phyloP scores from a whole-genome alignment of 1,140 invertebrate species.

The Aphaenogaster floridana region DNA sequence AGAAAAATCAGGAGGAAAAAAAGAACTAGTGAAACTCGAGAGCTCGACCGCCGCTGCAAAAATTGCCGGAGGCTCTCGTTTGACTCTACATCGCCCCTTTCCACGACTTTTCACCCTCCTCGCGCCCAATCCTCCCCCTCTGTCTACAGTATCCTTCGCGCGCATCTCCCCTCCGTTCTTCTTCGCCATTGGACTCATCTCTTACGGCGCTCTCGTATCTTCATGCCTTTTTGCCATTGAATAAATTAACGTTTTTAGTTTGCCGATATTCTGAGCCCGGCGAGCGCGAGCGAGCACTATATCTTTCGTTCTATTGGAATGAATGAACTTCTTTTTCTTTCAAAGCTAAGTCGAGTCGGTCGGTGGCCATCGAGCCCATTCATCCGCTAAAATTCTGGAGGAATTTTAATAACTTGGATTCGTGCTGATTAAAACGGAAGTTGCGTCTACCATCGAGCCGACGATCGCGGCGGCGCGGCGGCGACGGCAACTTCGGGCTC shows the following conservation, averaged over 20 bases:
- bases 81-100: slow-evolving; percentile 65
- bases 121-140: slow-evolving; percentile 61
- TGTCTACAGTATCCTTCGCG: slow-evolving; percentile 48
- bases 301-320: slow-evolving; percentile 73
- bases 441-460: slow-evolving; percentile 56
- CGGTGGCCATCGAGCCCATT: slow-evolving; percentile 64
- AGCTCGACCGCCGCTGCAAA: slow-evolving; percentile 70
- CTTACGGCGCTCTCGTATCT: slow-evolving; percentile 73
- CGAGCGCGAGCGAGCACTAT: slow-evolving; percentile 62
- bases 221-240: slow-evolving; percentile 80
- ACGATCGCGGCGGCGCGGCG: neutral
- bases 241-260: slow-evolving; percentile 85
- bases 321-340: slow-evolving; percentile 76
- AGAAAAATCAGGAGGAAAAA: slow-evolving; percentile 79
- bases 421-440: slow-evolving; percentile 77
- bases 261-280: slow-evolving; percentile 78
- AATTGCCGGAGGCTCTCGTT: slow-evolving; percentile 77
- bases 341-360: slow-evolving; percentile 55
- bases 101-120: slow-evolving; percentile 50
- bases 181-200: slow-evolving; percentile 66
- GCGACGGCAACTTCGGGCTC: slow-evolving; percentile 20
- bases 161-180: slow-evolving; percentile 66
- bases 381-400: slow-evolving; percentile 74
- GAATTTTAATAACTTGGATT: slow-evolving; percentile 79
- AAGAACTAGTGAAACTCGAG: slow-evolving; percentile 79